Conservation (phyloP, 2,113 vertebrate species). For the Phodopus roborovskii region DNA sequence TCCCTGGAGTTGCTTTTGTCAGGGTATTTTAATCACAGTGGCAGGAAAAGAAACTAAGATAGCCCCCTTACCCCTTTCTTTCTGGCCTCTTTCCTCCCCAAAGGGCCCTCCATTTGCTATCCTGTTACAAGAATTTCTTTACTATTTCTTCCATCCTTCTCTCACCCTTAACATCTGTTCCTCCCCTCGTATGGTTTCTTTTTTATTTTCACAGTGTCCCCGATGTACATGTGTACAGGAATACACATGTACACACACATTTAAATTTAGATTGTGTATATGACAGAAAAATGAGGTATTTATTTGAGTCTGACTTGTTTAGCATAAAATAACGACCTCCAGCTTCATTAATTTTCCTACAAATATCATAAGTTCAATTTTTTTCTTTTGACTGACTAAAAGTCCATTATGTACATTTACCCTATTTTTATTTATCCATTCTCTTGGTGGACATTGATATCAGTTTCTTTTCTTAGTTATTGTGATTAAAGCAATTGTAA, state of each 20-base stretch:
- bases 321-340: neutral
- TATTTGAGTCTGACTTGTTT: neutral
- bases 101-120: neutral
- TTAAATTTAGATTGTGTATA: neutral
- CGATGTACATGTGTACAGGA: neutral
- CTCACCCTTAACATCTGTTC: neutral
- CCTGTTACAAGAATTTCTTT: neutral
- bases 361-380: neutral
- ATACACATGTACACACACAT: neutral
- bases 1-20: neutral
- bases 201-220: neutral
- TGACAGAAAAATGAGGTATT: neutral
- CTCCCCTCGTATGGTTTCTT: neutral
- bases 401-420: neutral
- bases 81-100: neutral
- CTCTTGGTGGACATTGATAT: neutral
- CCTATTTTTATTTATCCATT: neutral
- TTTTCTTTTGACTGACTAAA: neutral
- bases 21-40: neutral
- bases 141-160: neutral
- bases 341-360: neutral
- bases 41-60: neutral
- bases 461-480: neutral
- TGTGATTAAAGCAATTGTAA: neutral
- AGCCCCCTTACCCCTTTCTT: neutral